Percentiles rank a stretch among this genome's conserved stretches.
phyloP scores from a whole-genome alignment of 2,888 invertebrate genomes.

The Acheta domesticus region DNA sequence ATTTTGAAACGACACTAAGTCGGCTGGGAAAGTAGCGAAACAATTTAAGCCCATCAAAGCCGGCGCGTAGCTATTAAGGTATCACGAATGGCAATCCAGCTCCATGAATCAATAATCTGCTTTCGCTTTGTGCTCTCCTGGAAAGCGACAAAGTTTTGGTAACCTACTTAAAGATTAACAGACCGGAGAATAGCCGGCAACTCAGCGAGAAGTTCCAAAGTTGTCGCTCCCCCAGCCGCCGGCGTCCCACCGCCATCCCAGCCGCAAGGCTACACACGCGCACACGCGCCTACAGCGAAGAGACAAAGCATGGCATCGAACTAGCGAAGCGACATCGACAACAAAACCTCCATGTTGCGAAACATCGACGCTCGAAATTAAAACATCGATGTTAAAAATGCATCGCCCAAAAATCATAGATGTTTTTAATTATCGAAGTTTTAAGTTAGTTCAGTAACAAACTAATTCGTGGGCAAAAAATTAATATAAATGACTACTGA shows the following conservation, averaged over 20 bases:
- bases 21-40: neutral
- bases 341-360: too few species aligned
- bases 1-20: neutral
- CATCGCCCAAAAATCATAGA: too few species aligned
- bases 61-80: constrained; percentile 6
- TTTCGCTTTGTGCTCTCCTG: neutral
- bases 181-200: neutral
- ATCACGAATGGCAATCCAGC: constrained; percentile 5
- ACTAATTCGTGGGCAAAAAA: too few species aligned
- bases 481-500: too few species aligned
- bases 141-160: constrained; percentile 7
- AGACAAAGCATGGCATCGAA: too few species aligned
- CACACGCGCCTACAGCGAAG: too few species aligned
- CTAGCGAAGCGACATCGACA: too few species aligned
- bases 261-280: too few species aligned
- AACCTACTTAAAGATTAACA: constrained; percentile 18
- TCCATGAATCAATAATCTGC: constrained; percentile 7
- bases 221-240: neutral
- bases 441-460: too few species aligned
- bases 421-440: too few species aligned
- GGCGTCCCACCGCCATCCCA: neutral
- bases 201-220: neutral
- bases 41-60: constrained; percentile 18
- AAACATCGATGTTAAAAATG: too few species aligned
- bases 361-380: too few species aligned